These are phyloP conservation scores for Magallana gigas DNA, from an alignment of 1,140 invertebrate genomes.

Conservation along the genomic window DNA sequence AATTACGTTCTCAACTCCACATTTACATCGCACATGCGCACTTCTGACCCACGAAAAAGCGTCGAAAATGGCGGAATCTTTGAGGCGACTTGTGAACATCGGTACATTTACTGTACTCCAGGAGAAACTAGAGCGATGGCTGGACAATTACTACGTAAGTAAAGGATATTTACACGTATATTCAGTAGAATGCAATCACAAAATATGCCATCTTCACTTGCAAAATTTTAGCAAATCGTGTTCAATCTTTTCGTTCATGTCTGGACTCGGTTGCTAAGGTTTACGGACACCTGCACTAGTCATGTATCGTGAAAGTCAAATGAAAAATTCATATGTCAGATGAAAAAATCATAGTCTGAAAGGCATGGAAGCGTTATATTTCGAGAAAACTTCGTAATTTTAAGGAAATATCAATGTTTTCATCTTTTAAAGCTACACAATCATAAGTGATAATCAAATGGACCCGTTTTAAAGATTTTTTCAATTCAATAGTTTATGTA, in stretches of 20 bases:
- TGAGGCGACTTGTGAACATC: constrained; percentile 77
- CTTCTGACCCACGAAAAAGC: constrained; percentile 58
- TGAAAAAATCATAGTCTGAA: too few species aligned
- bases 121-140: constrained; percentile 77
- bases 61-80: constrained; percentile 78
- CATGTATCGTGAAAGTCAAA: neutral
- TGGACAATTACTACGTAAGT: constrained; percentile 77
- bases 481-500: too few species aligned
- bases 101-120: constrained; percentile 77
- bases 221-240: neutral
- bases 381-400: too few species aligned
- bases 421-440: too few species aligned
- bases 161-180: neutral
- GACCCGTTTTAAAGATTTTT: too few species aligned
- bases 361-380: too few species aligned
- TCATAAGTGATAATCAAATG: too few species aligned
- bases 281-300: constrained; percentile 12
- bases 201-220: neutral
- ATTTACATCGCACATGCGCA: constrained; percentile 47
- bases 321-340: too few species aligned
- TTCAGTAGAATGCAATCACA: neutral
- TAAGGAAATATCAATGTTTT: too few species aligned
- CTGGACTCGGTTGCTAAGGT: constrained; percentile 51
- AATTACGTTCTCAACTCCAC: too few species aligned
- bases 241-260: constrained; percentile 18